These are phyloP conservation scores for Myripristis murdjan DNA, from an alignment of 2,797 vertebrate genomes.

Conservation along the genomic window DNA sequence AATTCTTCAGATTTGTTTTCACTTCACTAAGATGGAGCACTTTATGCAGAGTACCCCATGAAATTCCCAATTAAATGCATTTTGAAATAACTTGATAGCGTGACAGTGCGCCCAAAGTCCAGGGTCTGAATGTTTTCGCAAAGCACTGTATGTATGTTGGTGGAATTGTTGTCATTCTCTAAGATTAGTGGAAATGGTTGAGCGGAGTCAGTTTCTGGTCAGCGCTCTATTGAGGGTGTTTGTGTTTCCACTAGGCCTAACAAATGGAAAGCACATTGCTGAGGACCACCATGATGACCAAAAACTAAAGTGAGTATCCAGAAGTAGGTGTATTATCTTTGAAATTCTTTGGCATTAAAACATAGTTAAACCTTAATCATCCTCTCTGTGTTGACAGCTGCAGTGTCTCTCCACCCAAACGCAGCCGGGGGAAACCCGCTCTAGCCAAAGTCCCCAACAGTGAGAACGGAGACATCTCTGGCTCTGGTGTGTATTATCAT, in stretches of 20 bases:
- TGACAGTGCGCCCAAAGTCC: no score
- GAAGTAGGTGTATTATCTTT: background rate
- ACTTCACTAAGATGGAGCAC: no score
- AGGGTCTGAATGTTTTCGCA: no score
- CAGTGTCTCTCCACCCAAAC: conserved; percentile 90
- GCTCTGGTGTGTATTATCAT: conserved; percentile 78
- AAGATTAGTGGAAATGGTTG: background rate
- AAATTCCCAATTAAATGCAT: no score
- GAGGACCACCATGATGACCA: conserved; percentile 79
- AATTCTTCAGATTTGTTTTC: no score
- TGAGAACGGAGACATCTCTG: conserved; percentile 88
- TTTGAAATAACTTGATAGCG: no score
- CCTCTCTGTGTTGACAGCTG: conserved; percentile 46
- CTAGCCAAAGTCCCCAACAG: conserved; percentile 91
- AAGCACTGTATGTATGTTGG: background rate
- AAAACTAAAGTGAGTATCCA: conserved; percentile 76
- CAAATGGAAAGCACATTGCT: conserved; percentile 88
- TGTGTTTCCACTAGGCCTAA: conserved; percentile 82
- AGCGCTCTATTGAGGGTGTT: conserved; percentile 33
- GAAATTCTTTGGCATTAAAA: background rate
- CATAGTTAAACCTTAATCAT: background rate
- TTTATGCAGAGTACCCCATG: no score
- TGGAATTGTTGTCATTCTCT: background rate
- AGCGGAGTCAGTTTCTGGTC: background rate
- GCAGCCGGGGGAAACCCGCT: conserved; percentile 95